Conservation (phyloP, 2,888 invertebrate species). For the Callimorpha dominula region DNA sequence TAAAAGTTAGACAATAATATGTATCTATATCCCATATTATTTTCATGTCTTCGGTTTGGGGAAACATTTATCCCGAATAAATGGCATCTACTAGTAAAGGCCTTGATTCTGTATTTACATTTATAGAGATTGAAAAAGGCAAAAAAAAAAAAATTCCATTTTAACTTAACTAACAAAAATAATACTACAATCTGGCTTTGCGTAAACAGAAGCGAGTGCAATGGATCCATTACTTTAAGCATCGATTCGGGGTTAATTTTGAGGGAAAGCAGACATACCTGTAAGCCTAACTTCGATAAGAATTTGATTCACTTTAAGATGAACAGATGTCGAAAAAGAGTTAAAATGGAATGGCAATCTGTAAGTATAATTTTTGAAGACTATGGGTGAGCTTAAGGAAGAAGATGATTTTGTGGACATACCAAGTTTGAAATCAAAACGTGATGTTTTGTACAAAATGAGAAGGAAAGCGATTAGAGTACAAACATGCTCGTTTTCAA, state of each 20-base stretch:
- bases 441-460: constrained; percentile 1
- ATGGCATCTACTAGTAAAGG: no score
- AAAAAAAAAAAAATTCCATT: no score
- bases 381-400: background rate
- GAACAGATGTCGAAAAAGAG: no score
- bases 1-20: no score
- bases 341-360: no score
- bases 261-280: background rate
- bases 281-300: background rate
- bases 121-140: no score
- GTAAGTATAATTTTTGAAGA: no score
- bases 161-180: no score
- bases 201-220: constrained; percentile 1
- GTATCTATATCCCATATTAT: no score
- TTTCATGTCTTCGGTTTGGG: background rate
- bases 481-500: background rate
- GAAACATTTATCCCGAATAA: background rate
- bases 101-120: no score
- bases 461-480: background rate
- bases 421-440: constrained; percentile 1
- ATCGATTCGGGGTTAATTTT: background rate
- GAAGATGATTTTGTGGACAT: background rate
- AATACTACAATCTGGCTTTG: no score
- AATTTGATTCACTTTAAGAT: no score
- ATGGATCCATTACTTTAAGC: background rate